phyloP scores from a whole-genome alignment of 2,797 vertebrate species.

The Falco concolor region DNA sequence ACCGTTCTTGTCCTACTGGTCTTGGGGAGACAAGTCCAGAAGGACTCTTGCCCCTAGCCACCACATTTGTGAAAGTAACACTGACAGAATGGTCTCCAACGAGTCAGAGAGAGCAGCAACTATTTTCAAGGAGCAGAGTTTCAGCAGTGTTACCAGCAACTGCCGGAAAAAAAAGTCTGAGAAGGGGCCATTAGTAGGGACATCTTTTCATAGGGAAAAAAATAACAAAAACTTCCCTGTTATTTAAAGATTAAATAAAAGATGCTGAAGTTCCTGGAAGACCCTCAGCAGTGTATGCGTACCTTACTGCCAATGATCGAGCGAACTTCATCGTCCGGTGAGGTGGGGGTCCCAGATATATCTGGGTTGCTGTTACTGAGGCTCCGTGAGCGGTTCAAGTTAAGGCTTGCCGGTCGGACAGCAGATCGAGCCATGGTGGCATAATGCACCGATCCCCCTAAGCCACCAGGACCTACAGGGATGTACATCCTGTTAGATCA shows the following conservation, averaged over 20 bases:
- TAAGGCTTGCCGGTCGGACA: slow-evolving; percentile 93
- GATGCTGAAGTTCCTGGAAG: background rate
- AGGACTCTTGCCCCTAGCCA: background rate
- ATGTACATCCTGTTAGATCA: background rate
- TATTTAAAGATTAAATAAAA: background rate
- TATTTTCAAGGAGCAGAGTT: background rate
- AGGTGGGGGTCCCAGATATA: slow-evolving; percentile 95
- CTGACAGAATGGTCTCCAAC: background rate
- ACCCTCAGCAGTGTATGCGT: background rate
- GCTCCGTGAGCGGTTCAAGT: slow-evolving; percentile 94
- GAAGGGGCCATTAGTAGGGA: background rate
- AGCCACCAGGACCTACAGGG: slow-evolving; percentile 80
- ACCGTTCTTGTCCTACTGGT: background rate
- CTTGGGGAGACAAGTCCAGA: background rate
- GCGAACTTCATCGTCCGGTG: slow-evolving; percentile 95
- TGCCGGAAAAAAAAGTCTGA: background rate
- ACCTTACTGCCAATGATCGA: slow-evolving; percentile 98
- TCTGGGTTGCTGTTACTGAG: slow-evolving; percentile 99
- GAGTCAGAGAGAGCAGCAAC: background rate
- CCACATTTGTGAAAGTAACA: background rate
- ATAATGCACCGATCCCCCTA: slow-evolving; percentile 95
- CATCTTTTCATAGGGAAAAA: background rate
- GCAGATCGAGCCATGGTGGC: slow-evolving; percentile 97
- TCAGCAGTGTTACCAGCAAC: background rate
- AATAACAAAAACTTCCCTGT: background rate